Evolutionary conservation across 1,140 invertebrate genomes (phyloP).

Genomic region (Ceratina japonica): DNA sequence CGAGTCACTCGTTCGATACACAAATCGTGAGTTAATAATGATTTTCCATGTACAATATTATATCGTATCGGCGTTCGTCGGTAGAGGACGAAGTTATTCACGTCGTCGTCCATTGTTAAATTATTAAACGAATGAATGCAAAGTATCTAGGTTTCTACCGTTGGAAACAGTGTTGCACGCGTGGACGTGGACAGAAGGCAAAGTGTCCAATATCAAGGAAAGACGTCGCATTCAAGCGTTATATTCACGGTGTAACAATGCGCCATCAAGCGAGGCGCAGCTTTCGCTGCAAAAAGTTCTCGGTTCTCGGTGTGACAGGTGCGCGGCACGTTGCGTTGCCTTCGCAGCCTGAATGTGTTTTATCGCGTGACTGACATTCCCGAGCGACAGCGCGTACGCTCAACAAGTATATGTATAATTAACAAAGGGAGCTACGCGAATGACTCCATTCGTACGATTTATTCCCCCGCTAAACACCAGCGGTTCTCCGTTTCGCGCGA

Average conservation of each 20-base stretch:
- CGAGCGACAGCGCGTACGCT: neutral
- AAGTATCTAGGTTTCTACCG: neutral
- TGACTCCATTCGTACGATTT: conserved; percentile 55
- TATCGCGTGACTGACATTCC: conserved; percentile 42
- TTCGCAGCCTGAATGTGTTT: conserved; percentile 19
- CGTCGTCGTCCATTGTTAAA: too few relatives aligned
- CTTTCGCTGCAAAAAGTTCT: conserved; percentile 14
- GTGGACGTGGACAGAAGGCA: neutral
- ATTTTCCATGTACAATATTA: too few relatives aligned
- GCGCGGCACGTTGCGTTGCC: conserved; percentile 5
- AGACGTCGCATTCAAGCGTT: conserved; percentile 5
- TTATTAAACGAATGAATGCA: neutral
- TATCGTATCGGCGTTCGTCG: too few relatives aligned
- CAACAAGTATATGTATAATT: conserved; percentile 58
- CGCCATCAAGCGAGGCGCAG: neutral
- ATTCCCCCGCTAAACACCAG: conserved; percentile 32
- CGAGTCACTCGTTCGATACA: too few relatives aligned
- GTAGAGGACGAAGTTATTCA: too few relatives aligned
- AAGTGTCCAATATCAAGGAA: conserved; percentile 12
- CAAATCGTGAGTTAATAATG: too few relatives aligned
- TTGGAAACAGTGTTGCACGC: neutral
- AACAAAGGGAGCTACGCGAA: conserved; percentile 45
- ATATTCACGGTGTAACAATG: conserved; percentile 5
- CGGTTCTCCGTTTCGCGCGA: conserved; percentile 14
- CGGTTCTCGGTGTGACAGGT: conserved; percentile 36